These are phyloP conservation scores for Sparus aurata DNA, from an alignment of 2,797 vertebrate species.

Conservation along the genomic window DNA sequence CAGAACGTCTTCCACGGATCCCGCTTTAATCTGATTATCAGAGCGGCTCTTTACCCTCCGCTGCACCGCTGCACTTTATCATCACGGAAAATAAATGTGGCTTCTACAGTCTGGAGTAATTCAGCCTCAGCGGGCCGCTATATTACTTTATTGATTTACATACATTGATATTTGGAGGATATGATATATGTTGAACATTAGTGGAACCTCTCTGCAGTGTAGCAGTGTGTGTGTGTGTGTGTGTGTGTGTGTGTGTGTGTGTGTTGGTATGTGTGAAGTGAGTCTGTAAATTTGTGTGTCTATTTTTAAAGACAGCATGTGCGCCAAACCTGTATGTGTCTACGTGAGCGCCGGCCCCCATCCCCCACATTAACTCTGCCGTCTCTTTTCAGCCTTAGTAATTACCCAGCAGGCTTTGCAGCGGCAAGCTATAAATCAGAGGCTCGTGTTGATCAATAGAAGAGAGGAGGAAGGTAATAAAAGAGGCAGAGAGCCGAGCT, in stretches of 20 bases:
- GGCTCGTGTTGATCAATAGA: slow-evolving; percentile 85
- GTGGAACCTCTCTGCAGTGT: slow-evolving; percentile 44
- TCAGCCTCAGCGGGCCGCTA: slow-evolving; percentile 41
- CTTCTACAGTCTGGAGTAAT: slow-evolving; percentile 34
- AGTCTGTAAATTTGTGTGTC: slow-evolving; percentile 55
- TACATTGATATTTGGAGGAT: slow-evolving; percentile 62
- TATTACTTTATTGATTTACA: slow-evolving; percentile 74
- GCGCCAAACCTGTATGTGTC: slow-evolving; percentile 34
- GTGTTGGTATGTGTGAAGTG: slow-evolving; percentile 43
- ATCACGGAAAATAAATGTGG: slow-evolving; percentile 43
- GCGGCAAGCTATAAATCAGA: slow-evolving; percentile 84
- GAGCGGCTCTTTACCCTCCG: slow-evolving; percentile 32
- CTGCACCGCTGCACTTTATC: slow-evolving; percentile 39
- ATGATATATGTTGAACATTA: slow-evolving; percentile 68
- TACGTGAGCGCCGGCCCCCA: slow-evolving; percentile 46
- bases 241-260: slow-evolving; percentile 30
- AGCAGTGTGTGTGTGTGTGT: slow-evolving; percentile 22
- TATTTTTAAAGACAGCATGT: slow-evolving; percentile 48
- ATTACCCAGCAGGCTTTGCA: slow-evolving; percentile 87
- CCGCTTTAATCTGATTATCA: slow-evolving; percentile 42
- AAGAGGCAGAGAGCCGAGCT: slow-evolving; percentile 71
- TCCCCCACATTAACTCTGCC: slow-evolving; percentile 74
- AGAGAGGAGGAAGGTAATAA: slow-evolving; percentile 79
- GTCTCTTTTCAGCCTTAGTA: slow-evolving; percentile 81
- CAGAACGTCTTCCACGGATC: slow-evolving; percentile 8